Percentiles rank a stretch among this genome's conserved stretches.
Evolutionary conservation across 2,797 vertebrate genomes (phyloP).

Genomic region (Channa striata): DNA sequence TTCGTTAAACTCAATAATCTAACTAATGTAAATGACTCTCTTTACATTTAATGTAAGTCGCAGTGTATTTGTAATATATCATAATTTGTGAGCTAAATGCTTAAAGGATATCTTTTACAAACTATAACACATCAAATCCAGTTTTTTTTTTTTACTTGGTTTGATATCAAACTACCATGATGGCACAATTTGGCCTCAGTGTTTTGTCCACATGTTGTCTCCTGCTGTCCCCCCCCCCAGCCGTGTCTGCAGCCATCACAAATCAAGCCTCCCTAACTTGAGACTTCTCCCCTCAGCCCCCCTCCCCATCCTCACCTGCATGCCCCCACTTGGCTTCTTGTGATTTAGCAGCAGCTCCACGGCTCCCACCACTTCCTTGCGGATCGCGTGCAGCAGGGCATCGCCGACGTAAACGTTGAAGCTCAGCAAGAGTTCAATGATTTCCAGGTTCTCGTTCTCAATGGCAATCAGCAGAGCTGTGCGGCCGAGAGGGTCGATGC

Average conservation of each 20-base stretch:
- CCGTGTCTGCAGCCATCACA: constrained; percentile 6
- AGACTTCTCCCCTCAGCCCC: not conserved
- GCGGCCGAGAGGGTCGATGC: constrained; percentile 98
- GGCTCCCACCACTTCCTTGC: constrained; percentile 97
- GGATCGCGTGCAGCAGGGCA: constrained; percentile 94
- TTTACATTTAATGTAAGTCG: too few relatives aligned
- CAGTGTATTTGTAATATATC: not conserved
- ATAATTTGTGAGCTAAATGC: not conserved
- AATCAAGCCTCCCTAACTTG: constrained; percentile 22
- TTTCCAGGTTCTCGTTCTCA: constrained; percentile 99
- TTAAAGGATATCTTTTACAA: too few relatives aligned
- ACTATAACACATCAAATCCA: too few relatives aligned
- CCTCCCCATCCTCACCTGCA: constrained; percentile 86
- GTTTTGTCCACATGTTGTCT: not conserved
- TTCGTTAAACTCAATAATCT: too few relatives aligned
- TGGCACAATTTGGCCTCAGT: not conserved
- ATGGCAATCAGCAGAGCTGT: constrained; percentile 98
- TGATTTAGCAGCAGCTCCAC: constrained; percentile 96
- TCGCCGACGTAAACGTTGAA: constrained; percentile 96
- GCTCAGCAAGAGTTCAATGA: constrained; percentile 94
- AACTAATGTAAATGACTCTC: too few relatives aligned
- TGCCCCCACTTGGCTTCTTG: constrained; percentile 95
- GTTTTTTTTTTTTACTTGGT: too few relatives aligned
- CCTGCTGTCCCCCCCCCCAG: not conserved
- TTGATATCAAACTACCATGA: not conserved